Conservation (phyloP, 2,888 invertebrate species). For the Cryptophagus acutangulus region DNA sequence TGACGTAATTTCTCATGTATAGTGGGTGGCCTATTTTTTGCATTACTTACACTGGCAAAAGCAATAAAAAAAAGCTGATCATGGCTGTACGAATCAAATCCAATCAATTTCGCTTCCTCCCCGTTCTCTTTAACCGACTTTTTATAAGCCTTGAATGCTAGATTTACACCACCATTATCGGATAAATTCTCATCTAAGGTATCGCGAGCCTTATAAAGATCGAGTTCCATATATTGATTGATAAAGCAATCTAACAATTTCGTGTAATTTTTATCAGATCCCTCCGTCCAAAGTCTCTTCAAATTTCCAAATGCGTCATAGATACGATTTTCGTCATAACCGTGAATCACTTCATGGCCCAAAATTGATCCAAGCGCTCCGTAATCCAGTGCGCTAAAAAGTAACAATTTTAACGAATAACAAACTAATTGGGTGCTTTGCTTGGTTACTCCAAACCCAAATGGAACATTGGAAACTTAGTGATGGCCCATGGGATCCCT, state of each 20-base stretch:
- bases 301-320: constrained; percentile 82
- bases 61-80: constrained; percentile 78
- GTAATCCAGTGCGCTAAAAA: constrained; percentile 73
- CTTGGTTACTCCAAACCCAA: constrained; percentile 81
- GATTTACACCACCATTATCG: constrained; percentile 75
- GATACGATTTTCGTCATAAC: constrained; percentile 62
- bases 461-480: constrained; percentile 80
- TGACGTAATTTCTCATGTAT: too few species aligned
- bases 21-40: too few species aligned
- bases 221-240: constrained; percentile 72
- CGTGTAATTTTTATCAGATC: constrained; percentile 69
- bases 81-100: constrained; percentile 64
- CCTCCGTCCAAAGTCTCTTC: constrained; percentile 85
- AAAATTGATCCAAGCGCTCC: constrained; percentile 74
- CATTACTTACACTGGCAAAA: constrained; percentile 74
- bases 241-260: constrained; percentile 78
- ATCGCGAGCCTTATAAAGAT: constrained; percentile 72
- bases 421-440: constrained; percentile 38
- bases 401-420: too few species aligned
- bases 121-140: constrained; percentile 56
- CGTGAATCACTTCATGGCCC: constrained; percentile 67
- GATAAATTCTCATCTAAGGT: constrained; percentile 81
- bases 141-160: constrained; percentile 65
- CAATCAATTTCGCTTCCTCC: constrained; percentile 63
- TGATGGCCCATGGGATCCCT: constrained; percentile 78